Evolutionary conservation across 2,888 invertebrate species (phyloP).

Genomic region (Thereva nobilitata): DNA sequence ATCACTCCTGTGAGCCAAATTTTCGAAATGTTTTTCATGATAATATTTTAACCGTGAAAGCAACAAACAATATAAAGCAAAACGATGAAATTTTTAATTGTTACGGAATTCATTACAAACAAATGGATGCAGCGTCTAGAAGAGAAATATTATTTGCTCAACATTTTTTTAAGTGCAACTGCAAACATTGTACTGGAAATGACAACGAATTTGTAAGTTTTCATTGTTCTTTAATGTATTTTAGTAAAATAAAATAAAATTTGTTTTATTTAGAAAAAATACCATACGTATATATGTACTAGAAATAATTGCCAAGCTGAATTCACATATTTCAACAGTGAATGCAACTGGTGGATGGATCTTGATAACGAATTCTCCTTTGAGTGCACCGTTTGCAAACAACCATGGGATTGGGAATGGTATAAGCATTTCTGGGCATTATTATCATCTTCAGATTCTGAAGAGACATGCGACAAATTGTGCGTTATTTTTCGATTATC

Average conservation of each 20-base stretch:
- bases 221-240: background rate
- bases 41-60: slow-evolving; percentile 70
- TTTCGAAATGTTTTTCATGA: slow-evolving; percentile 76
- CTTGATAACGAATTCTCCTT: background rate
- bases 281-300: slow-evolving; percentile 16
- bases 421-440: background rate
- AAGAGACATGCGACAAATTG: background rate
- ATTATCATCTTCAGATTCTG: background rate
- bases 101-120: slow-evolving; percentile 77
- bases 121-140: slow-evolving; percentile 65
- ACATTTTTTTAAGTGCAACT: slow-evolving; percentile 77
- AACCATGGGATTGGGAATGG: slow-evolving; percentile 1
- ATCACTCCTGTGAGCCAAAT: slow-evolving; percentile 87
- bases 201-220: slow-evolving; percentile 33
- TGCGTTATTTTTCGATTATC: background rate
- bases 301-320: slow-evolving; percentile 8
- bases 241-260: background rate
- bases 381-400: slow-evolving; percentile 4
- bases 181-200: slow-evolving; percentile 65
- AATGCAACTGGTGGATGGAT: background rate
- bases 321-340: background rate
- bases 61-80: slow-evolving; percentile 64
- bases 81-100: slow-evolving; percentile 81
- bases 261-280: slow-evolving; percentile 19
- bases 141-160: slow-evolving; percentile 67